phyloP scores from a whole-genome alignment of 2,113 vertebrate genomes.

The Isichthys henryi region DNA sequence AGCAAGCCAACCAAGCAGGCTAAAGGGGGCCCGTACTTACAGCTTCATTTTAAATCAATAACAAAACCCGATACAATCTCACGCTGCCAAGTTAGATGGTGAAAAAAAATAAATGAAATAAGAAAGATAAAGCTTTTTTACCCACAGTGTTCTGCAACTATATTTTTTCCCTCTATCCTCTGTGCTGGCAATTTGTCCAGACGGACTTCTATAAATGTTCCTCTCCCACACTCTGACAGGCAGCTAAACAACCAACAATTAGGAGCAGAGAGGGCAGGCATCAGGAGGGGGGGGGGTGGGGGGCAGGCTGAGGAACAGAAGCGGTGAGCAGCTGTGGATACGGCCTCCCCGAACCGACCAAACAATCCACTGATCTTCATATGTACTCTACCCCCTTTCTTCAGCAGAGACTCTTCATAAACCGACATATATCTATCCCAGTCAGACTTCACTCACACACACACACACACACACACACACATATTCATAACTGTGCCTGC shows the following conservation, averaged over 20 bases:
- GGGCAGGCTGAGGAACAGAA: neutral
- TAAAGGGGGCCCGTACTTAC: neutral
- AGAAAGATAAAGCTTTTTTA: constrained; percentile 16
- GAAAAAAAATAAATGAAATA: neutral
- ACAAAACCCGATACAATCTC: neutral
- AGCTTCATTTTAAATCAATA: constrained; percentile 1
- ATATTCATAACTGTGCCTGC: neutral
- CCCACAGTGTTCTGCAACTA: neutral
- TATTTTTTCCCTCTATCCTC: neutral
- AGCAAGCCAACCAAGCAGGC: neutral
- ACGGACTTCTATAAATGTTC: constrained; percentile 19
- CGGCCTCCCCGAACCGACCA: neutral
- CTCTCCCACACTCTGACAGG: neutral
- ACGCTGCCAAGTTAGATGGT: neutral
- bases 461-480: neutral
- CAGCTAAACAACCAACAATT: constrained; percentile 11
- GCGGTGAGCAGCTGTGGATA: neutral
- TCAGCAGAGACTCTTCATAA: neutral
- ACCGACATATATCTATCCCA: neutral
- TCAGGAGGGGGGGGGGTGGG: neutral
- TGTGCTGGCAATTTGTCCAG: constrained; percentile 11
- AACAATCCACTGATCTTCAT: neutral
- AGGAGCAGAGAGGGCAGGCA: neutral
- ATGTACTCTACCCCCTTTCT: neutral
- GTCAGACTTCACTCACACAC: neutral